Base-by-base conservation (phyloP, 2,888 invertebrate genomes). In the Drosophila mettleri region DNA sequence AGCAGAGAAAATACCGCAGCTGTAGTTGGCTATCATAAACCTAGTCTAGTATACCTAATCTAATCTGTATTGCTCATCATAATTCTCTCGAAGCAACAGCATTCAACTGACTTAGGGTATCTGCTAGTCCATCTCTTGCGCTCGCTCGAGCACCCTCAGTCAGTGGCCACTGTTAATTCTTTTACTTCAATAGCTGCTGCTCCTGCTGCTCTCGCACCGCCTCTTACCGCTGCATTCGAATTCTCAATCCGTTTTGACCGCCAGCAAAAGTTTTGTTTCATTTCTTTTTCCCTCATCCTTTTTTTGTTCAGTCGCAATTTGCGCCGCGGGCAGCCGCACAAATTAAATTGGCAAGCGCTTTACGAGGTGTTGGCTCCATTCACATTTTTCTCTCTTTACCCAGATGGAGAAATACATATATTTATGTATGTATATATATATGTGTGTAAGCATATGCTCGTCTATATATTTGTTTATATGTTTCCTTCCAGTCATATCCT, bases 311-410 rank as follows among this genome's bases (percentile, higher is more conserved):
- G 49, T 43, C 39, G 29, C 61, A 77, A 49, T 77, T 75, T 75
- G 48, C 51, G 49, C 63, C 43, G 66, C 70, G 61, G 70, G 70
- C 59, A 55, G 53, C 49, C 62, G 29, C 64, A 70, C 62, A 70
- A 76, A 76, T 74, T 62, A 76, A 76, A 76, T 79, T 76, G 72
- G 61, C 65, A 59, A 79, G 60, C 66, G 46, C 51, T 76, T 79
- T 70, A 75, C 79, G 76, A 79, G 66, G 76, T 76, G 76, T 66
- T 70, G 59, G 62, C 59, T 52, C 60, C 61, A 62, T 73, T 74
- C 33, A 29, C 49, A 33, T 53, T 29, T 24, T 16, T 49, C 24
- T 22, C 20, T 39, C 16, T 45, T 45, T 27, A 33, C 41, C 29
- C 6, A 54, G 7, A 41, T 34, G 16, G 22, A 33, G 14, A 18